These are phyloP conservation scores for Dryobota labecula DNA, from an alignment of 2,888 invertebrate genomes.

Conservation along the genomic window DNA sequence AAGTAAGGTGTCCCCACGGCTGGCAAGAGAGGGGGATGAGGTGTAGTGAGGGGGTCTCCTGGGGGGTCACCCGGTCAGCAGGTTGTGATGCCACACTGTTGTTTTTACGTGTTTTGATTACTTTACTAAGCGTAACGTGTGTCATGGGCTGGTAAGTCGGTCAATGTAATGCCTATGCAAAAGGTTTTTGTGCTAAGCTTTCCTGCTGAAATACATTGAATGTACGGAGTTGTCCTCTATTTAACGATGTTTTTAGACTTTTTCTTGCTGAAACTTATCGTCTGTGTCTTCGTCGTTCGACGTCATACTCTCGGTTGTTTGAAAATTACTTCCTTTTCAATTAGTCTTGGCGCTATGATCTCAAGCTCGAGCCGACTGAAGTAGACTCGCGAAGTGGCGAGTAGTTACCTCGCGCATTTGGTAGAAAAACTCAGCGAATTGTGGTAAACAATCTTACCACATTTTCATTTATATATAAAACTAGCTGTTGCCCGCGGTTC, in stretches of 20 bases:
- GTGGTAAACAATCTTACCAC: no score
- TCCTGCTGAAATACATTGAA: slow-evolving; percentile 32
- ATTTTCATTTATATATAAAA: no score
- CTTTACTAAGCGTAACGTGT: slow-evolving; percentile 51
- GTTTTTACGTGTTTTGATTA: slow-evolving; percentile 65
- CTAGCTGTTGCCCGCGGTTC: no score
- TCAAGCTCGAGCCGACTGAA: no score
- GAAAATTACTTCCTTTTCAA: neutral
- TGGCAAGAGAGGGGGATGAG: slow-evolving; percentile 5
- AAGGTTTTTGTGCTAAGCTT: slow-evolving; percentile 50
- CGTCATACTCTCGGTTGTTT: neutral
- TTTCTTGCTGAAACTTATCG: neutral
- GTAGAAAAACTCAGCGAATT: no score
- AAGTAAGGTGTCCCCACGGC: slow-evolving; percentile 48
- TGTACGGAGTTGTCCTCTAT: slow-evolving; percentile 5
- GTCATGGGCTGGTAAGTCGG: slow-evolving; percentile 52
- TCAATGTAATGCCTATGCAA: slow-evolving; percentile 50
- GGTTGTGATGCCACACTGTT: slow-evolving; percentile 49
- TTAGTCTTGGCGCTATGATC: no score
- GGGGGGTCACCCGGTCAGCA: slow-evolving; percentile 39
- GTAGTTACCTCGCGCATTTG: no score
- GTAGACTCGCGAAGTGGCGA: no score
- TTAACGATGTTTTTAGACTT: neutral
- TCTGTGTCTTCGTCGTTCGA: neutral
- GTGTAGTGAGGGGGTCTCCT: slow-evolving; percentile 36